phyloP scores from a whole-genome alignment of 2,113 vertebrate genomes.

The Grammomys surdaster region DNA sequence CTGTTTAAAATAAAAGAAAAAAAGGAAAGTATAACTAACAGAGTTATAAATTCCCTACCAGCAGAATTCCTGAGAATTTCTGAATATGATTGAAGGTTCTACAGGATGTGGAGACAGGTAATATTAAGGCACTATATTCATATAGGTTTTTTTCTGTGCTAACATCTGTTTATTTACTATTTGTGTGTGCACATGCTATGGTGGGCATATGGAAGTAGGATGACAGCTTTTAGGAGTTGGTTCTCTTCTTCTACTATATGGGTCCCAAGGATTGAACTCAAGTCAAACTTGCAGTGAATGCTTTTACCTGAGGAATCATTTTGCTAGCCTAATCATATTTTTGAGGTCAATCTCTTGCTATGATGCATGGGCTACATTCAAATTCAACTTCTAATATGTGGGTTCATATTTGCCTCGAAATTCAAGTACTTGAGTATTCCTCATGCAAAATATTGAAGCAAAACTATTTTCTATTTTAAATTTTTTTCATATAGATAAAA shows the following conservation, averaged over 20 bases:
- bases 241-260: background rate
- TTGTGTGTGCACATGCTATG: background rate
- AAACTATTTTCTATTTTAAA: background rate
- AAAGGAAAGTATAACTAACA: background rate
- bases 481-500: background rate
- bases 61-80: background rate
- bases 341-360: background rate
- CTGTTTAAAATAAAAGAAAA: background rate
- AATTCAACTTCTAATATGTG: background rate
- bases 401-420: background rate
- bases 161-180: background rate
- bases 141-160: background rate
- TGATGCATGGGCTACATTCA: background rate
- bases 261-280: background rate
- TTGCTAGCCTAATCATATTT: background rate
- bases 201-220: background rate
- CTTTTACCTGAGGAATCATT: background rate
- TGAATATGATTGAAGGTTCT: background rate
- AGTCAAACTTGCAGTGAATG: background rate
- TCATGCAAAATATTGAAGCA: background rate
- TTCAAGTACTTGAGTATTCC: background rate
- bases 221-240: background rate
- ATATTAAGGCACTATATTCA: background rate
- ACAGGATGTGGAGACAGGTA: background rate
- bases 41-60: background rate